Evolutionary conservation across 2,113 vertebrate genomes (phyloP), one percentile per base, ranked within the genome.

Genomic region (Pristiophorus japonicus): DNA sequence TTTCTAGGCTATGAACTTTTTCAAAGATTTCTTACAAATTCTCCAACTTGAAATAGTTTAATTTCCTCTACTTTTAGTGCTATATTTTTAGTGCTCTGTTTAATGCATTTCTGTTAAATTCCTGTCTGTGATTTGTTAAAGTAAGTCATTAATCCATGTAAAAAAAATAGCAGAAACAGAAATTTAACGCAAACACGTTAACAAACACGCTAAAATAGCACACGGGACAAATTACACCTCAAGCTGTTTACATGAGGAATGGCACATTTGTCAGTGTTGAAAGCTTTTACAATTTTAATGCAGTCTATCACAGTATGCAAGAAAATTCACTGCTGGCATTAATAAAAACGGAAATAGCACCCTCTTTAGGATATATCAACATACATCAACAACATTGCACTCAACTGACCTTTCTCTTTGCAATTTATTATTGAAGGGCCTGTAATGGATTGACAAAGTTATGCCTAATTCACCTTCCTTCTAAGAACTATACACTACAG

Each of bases 351-450:
- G 38, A 94, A 94, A 94, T 67, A 67, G 63, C 92, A 47, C 92
- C 92, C 93, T 94, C 66, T 73, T 70, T 47, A 70, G 65, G 93
- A 70, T 51, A 94, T 27, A 51, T 67, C n/a, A 94, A 94, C 38
- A 30, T 70, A 93, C n/a, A 73, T 30, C 63, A 94, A 45, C 93
- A 94, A 47, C 42, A 18, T 70, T 94, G 4, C 63, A 94, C 11
- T 70, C 65, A 66, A 5, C n/a, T 66, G 66, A 67, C n/a, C n/a
- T n/a, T n/a, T n/a, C n/a, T n/a, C n/a, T n/a, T n/a, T n/a, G n/a
- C n/a, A 94, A 94, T 73, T 45, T 14, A 47, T 51, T 30, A 30
- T n/a, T 18, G 6, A 34, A 11, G 30, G 34, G 4, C 27, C 47
- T 34, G 51, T 90, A n/a, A 90, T 5, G 63, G 7, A 34, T 75